Conservation (phyloP, 1,140 invertebrate species). For the Dermatophagoides farinae region DNA sequence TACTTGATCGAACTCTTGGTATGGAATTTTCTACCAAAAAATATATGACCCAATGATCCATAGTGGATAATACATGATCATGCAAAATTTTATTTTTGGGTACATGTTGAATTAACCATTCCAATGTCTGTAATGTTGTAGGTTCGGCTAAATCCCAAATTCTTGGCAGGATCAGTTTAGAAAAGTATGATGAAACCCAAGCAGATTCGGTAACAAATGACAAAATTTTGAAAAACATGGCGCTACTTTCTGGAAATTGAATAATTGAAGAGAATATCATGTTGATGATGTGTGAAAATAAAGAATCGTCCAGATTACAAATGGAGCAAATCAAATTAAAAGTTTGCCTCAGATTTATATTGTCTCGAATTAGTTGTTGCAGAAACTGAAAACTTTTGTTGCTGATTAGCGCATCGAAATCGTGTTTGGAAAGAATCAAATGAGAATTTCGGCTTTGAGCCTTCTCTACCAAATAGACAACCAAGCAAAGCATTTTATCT, state of each 20-base stretch:
- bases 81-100: conserved; percentile 71
- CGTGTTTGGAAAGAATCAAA: conserved; percentile 49
- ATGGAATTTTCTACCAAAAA: conserved; percentile 65
- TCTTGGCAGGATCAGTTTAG: conserved; percentile 57
- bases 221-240: conserved; percentile 69
- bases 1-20: conserved; percentile 61
- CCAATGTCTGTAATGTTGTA: conserved; percentile 66
- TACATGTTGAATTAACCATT: conserved; percentile 60
- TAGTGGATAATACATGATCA: conserved; percentile 59
- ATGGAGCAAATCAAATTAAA: conserved; percentile 74
- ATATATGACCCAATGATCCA: conserved; percentile 71
- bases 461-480: conserved; percentile 65
- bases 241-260: conserved; percentile 59
- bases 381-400: conserved; percentile 77
- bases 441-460: conserved; percentile 44
- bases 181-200: conserved; percentile 29
- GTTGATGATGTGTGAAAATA: conserved; percentile 53
- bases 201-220: conserved; percentile 28
- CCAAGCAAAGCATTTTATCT: conserved; percentile 85
- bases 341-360: conserved; percentile 72
- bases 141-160: conserved; percentile 74
- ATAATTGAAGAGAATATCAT: conserved; percentile 75
- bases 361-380: conserved; percentile 79
- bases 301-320: conserved; percentile 63
- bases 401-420: conserved; percentile 58